Evolutionary conservation across 2,888 invertebrate genomes (phyloP).

Genomic region (Dynastes grantii): DNA sequence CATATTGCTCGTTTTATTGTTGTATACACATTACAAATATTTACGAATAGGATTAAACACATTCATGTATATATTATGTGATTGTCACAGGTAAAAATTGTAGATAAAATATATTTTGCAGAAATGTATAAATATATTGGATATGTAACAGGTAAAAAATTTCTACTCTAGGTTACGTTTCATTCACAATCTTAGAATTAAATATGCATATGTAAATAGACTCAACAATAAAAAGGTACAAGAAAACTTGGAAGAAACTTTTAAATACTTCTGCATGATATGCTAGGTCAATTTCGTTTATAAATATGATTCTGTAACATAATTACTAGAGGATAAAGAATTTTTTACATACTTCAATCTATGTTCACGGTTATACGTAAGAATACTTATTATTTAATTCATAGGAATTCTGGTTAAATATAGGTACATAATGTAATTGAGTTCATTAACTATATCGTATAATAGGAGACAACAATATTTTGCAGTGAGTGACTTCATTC

Average conservation of each 20-base stretch:
- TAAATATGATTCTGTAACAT: not conserved
- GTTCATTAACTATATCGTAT: no score
- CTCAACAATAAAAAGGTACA: constrained; percentile 1
- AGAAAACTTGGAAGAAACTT: constrained; percentile 1
- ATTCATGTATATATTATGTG: constrained; percentile 53
- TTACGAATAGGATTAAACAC: constrained; percentile 37
- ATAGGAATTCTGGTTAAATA: no score
- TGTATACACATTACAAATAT: constrained; percentile 44
- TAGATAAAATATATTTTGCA: constrained; percentile 62
- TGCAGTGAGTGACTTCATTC: no score
- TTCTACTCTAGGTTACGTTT: constrained; percentile 1
- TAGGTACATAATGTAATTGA: no score
- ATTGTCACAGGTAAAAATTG: constrained; percentile 65
- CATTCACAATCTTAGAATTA: constrained; percentile 22
- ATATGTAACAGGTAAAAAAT: constrained; percentile 48
- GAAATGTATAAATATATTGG: constrained; percentile 52
- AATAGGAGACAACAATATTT: no score
- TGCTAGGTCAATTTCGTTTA: not conserved
- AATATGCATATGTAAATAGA: constrained; percentile 6
- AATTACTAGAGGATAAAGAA: no score
- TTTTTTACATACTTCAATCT: no score
- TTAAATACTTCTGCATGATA: not conserved
- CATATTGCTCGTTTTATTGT: constrained; percentile 43
- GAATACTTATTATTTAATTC: no score
- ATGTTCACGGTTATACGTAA: no score